Evolutionary conservation across 2,888 invertebrate genomes (phyloP), one percentile per base, ranked within the genome.

Genomic region (Allygus modestus): DNA sequence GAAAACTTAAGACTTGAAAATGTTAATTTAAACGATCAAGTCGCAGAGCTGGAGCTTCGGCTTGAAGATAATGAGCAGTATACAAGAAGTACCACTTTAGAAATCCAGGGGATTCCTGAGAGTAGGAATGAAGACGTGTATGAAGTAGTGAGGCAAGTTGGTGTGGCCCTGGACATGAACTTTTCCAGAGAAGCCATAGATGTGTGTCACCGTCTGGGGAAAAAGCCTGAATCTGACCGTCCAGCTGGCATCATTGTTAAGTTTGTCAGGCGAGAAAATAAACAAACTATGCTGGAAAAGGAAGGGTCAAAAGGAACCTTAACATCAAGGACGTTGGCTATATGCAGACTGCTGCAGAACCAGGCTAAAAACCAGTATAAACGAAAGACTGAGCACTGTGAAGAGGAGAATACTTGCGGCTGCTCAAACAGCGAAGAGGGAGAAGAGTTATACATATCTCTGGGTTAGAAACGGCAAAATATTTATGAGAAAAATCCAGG

Each of bases 171-270:
- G 0, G 81, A 81, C 23, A 23, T 58, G 4, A 31, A 81, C 17
- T 61, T 81, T 28, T 1, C 61, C 1, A 46, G 81, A 26, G 58
- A 81, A 31, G 54, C 26, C 11, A 81, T 81, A 2, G 81, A 61
- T 61, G 81, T 58, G 26, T 81, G 81, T 61, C 81, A 61, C 54
- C 28, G 81, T 23, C 61, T 81, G 81, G 61, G 33, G 17, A 81
- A 61, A n/a, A 28, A 11, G 5, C 58, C 20, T 1, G 58, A n/a
- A 4, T n/a, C 26, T 11, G 31, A 33, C 20, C 58, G 81, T 31
- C 81, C 81, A 23, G 31, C 58, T 5, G 81, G 81, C 31, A 81
- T 81, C 12, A 81, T 81, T 17, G 81, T 33, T 23, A 58, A 81
- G 20, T 61, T 81, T 61, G 61, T 81, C 4, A 20, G 61, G 31